Evolutionary conservation across 2,797 vertebrate species (phyloP).

Genomic region (Rhinophrynus dorsalis): DNA sequence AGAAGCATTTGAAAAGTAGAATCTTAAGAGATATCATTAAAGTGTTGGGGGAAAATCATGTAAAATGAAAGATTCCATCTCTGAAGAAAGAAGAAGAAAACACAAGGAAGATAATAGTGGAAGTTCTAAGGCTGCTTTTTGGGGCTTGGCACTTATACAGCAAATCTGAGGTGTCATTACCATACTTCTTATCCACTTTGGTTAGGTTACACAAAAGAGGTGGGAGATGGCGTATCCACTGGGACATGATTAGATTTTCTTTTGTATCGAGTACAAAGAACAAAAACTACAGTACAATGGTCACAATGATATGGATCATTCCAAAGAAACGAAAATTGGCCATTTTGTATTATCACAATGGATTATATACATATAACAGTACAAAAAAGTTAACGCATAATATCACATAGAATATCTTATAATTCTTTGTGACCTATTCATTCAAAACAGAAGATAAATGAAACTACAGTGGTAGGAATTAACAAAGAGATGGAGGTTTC

Average conservation of each 20-base stretch:
- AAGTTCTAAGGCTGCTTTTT: slow-evolving; percentile 70
- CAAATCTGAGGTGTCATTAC: slow-evolving; percentile 71
- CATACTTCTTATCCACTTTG: slow-evolving; percentile 72
- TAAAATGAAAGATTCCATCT: slow-evolving; percentile 61
- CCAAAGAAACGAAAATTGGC: slow-evolving; percentile 68
- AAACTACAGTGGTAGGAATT: slow-evolving; percentile 67
- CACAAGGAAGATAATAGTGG: slow-evolving; percentile 69
- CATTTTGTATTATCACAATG: slow-evolving; percentile 72
- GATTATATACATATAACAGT: slow-evolving; percentile 68
- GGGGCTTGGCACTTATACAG: slow-evolving; percentile 63
- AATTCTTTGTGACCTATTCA: slow-evolving; percentile 66
- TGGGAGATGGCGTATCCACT: slow-evolving; percentile 69
- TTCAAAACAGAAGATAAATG: slow-evolving; percentile 70
- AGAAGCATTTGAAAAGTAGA: slow-evolving; percentile 40
- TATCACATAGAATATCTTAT: slow-evolving; percentile 67
- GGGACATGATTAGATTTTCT: slow-evolving; percentile 75
- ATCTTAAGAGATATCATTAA: slow-evolving; percentile 49
- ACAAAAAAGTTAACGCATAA: slow-evolving; percentile 71
- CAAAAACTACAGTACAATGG: slow-evolving; percentile 69
- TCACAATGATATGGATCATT: slow-evolving; percentile 73
- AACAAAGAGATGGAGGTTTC: slow-evolving; percentile 71
- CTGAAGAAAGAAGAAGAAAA: slow-evolving; percentile 56
- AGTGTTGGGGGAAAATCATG: slow-evolving; percentile 58
- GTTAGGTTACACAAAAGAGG: slow-evolving; percentile 70
- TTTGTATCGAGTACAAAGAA: slow-evolving; percentile 73